Evolutionary conservation across 2,888 invertebrate genomes (phyloP).

Genomic region (Megamerina dolium): DNA sequence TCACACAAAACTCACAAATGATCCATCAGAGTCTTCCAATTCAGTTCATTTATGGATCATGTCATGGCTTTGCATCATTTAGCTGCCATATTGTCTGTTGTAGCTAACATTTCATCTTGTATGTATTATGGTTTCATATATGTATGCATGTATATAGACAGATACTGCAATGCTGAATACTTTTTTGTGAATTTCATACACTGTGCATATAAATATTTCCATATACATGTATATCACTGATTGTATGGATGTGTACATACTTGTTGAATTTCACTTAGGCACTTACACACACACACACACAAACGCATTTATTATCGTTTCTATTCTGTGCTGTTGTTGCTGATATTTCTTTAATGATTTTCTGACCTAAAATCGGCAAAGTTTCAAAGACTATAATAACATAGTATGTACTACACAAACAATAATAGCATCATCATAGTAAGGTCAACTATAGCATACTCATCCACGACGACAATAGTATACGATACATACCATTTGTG

Average conservation of each 20-base stretch:
- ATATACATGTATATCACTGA: too few relatives aligned
- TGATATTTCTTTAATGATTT: too few relatives aligned
- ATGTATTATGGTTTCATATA: too few relatives aligned
- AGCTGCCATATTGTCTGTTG: neutral
- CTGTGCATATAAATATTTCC: too few relatives aligned
- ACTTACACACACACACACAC: too few relatives aligned
- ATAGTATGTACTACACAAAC: conserved; percentile 15
- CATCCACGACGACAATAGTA: neutral
- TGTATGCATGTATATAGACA: too few relatives aligned
- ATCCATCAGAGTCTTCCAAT: neutral
- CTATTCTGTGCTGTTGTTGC: neutral
- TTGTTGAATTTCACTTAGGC: too few relatives aligned
- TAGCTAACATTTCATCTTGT: too few relatives aligned
- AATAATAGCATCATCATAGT: neutral
- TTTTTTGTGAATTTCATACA: neutral
- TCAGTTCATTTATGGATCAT: neutral
- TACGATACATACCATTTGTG: neutral
- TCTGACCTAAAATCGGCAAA: conserved; percentile 22
- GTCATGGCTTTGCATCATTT: neutral
- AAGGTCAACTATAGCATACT: too few relatives aligned
- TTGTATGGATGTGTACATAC: too few relatives aligned
- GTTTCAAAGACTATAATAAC: conserved; percentile 19
- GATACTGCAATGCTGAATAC: neutral
- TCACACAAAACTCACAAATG: neutral
- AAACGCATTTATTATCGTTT: too few relatives aligned